Evolutionary conservation across 2,113 vertebrate species (phyloP).

Genomic region (Paraplagusia blochii): DNA sequence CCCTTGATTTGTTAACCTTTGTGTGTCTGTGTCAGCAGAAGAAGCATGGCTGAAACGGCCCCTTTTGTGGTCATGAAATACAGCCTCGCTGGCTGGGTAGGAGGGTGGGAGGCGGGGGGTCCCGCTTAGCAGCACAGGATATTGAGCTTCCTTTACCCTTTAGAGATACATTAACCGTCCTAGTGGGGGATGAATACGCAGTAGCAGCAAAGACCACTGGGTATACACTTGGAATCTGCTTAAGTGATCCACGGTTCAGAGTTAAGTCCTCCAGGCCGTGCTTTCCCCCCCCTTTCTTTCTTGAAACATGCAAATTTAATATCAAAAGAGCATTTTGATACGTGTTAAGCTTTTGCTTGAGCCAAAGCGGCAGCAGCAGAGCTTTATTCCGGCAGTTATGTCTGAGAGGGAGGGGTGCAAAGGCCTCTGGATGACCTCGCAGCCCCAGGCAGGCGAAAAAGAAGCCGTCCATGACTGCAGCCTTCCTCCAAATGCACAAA

Average conservation of each 20-base stretch:
- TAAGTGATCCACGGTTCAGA: conserved; percentile 14
- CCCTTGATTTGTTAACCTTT: conserved; percentile 74
- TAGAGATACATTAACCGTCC: conserved; percentile 50
- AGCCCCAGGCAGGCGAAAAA: conserved; percentile 21
- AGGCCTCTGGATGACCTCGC: conserved; percentile 40
- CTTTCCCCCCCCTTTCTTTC: conserved; percentile 18
- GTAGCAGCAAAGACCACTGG: conserved; percentile 25
- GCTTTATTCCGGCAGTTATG: conserved; percentile 23
- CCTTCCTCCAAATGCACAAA: conserved; percentile 46
- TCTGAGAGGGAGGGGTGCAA: conserved; percentile 9
- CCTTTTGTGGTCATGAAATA: conserved; percentile 63
- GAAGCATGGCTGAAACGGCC: conserved; percentile 48
- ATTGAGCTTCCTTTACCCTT: conserved; percentile 62
- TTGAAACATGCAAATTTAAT: conserved; percentile 38
- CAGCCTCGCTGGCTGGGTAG: conserved; percentile 38
- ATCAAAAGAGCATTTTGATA: conserved; percentile 33
- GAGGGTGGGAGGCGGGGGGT: background rate
- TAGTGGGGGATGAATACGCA: conserved; percentile 33
- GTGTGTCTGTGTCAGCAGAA: conserved; percentile 68
- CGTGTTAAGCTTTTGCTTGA: conserved; percentile 15
- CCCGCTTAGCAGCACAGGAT: conserved; percentile 49
- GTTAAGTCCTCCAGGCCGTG: conserved; percentile 19
- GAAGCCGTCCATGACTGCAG: conserved; percentile 49
- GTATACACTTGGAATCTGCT: conserved; percentile 25
- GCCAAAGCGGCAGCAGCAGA: conserved; percentile 28